A percentile compares a stretch with the other conserved stretches of the same genome.
Conservation (phyloP, 2,797 vertebrate genomes). For the Channa striata region DNA sequence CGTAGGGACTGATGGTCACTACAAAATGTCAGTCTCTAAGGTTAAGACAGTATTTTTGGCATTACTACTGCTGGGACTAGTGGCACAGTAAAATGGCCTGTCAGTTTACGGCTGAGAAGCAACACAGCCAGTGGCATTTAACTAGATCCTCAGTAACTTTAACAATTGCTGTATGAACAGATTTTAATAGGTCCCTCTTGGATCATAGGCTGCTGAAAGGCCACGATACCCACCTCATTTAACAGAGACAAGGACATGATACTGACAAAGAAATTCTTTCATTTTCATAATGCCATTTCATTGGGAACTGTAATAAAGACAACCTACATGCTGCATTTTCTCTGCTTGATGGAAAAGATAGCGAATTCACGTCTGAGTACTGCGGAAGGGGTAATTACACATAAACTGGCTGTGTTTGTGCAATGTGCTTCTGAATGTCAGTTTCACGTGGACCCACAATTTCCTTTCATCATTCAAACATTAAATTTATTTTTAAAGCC, state of each 20-base stretch:
- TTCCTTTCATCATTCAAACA: constrained; percentile 6
- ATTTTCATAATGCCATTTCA: constrained; percentile 62
- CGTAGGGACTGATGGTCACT: constrained; percentile 40
- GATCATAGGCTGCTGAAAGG: constrained; percentile 75
- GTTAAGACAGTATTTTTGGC: constrained; percentile 55
- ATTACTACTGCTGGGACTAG: constrained; percentile 55
- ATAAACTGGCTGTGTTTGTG: background rate
- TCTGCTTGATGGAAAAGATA: constrained; percentile 26
- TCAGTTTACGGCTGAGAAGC: constrained; percentile 74
- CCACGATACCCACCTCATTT: constrained; percentile 74
- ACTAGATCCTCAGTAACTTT: constrained; percentile 73
- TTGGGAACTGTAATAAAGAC: constrained; percentile 55
- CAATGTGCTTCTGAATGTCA: constrained; percentile 11
- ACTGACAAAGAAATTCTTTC: constrained; percentile 49
- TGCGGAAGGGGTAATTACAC: background rate
- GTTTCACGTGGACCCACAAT: background rate
- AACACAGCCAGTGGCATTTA: constrained; percentile 78
- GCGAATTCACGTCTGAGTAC: constrained; percentile 8
- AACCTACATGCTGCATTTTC: constrained; percentile 13
- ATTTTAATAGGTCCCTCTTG: constrained; percentile 81
- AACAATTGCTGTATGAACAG: constrained; percentile 74
- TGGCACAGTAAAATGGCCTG: constrained; percentile 67
- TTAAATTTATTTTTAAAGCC: constrained; percentile 13
- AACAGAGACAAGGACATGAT: constrained; percentile 68
- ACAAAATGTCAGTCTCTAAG: constrained; percentile 66